Percentiles rank a stretch among this genome's conserved stretches.
Evolutionary conservation across 2,797 vertebrate genomes (phyloP).

Genomic region (Sphaeramia orbicularis): DNA sequence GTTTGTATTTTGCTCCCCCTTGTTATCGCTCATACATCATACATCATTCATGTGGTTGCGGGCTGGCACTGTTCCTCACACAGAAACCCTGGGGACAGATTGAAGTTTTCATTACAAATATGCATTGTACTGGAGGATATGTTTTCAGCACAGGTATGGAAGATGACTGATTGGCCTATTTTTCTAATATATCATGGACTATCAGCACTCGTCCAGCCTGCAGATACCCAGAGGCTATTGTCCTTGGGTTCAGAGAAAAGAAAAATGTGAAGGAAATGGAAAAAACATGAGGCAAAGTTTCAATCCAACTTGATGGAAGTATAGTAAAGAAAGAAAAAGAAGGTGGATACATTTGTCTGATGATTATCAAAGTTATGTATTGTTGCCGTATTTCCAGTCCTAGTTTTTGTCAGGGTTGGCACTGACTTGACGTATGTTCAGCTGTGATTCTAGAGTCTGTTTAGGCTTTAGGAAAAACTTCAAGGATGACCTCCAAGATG

Average conservation of each 20-base stretch:
- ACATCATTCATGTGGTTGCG: background rate
- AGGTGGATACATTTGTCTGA: background rate
- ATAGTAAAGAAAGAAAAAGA: background rate
- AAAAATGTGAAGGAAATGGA: conserved; percentile 27
- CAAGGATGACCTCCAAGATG: no score
- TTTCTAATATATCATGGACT: conserved; percentile 42
- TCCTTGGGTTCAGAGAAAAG: conserved; percentile 44
- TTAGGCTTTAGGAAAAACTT: no score
- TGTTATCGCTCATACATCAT: conserved; percentile 43
- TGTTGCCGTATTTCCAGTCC: no score
- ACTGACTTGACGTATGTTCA: no score
- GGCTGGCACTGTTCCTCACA: conserved; percentile 19
- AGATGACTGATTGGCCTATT: conserved; percentile 45
- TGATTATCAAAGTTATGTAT: no score
- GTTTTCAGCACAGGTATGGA: conserved; percentile 25
- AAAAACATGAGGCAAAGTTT: conserved; percentile 2
- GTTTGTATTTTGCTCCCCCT: conserved; percentile 42
- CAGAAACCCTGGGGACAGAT: conserved; percentile 30
- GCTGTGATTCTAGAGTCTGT: no score
- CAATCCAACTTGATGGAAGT: conserved; percentile 12
- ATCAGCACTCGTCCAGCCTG: conserved; percentile 19
- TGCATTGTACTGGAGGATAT: conserved; percentile 6
- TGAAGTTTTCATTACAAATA: conserved; percentile 42
- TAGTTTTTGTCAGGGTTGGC: no score
- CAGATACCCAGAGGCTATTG: conserved; percentile 23